Conservation (phyloP, 64 coral and sea anemone genomes). For the Trachythela sp. region DNA sequence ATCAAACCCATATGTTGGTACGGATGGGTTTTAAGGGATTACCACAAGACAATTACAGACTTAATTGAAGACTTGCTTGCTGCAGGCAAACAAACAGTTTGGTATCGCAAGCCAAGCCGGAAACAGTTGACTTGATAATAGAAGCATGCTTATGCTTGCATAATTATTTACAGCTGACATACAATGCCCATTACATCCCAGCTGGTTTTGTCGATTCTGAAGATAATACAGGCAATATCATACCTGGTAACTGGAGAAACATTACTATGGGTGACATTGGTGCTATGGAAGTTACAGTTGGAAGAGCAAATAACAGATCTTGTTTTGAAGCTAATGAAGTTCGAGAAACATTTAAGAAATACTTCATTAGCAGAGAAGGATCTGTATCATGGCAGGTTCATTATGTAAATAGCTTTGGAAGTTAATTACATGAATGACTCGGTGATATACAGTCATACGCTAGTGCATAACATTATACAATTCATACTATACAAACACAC, state of each 20-base stretch:
- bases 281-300: not conserved
- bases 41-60: not conserved
- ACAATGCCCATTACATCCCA: conserved; percentile 42
- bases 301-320: conserved; percentile 34
- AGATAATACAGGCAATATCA: not conserved
- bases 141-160: conserved; percentile 48
- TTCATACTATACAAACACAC: not conserved
- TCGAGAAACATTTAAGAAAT: conserved; percentile 22
- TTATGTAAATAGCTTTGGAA: not conserved
- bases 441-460: not conserved
- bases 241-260: conserved; percentile 36
- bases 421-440: not conserved
- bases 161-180: conserved; percentile 43
- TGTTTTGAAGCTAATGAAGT: conserved; percentile 27
- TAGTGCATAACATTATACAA: not conserved
- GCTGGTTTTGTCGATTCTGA: conserved; percentile 35
- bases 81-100: conserved; percentile 35
- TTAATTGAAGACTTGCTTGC: conserved; percentile 18
- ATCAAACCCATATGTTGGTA: no score
- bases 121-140: conserved; percentile 15
- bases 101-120: conserved; percentile 23
- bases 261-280: conserved; percentile 11
- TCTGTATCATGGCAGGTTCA: conserved; percentile 35
- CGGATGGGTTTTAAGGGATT: conserved; percentile 14
- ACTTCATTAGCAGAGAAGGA: conserved; percentile 34